Evolutionary conservation across 1,140 invertebrate species (phyloP).

Genomic region (Phocides pigmalion): DNA sequence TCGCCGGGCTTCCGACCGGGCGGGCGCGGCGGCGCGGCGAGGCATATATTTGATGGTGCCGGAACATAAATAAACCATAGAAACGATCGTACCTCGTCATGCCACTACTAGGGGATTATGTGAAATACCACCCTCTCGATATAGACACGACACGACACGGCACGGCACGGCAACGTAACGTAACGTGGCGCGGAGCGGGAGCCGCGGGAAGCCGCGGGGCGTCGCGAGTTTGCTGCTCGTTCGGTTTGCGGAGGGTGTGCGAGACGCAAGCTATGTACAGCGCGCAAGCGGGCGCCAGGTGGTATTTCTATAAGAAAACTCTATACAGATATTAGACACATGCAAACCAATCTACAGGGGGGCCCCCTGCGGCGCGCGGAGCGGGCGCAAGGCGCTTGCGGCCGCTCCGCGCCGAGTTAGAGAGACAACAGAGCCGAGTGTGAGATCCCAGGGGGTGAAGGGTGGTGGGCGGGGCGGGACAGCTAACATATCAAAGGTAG

Average conservation of each 20-base stretch:
- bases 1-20: conserved; percentile 26
- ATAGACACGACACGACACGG: conserved; percentile 24
- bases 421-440: conserved; percentile 42
- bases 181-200: conserved; percentile 22
- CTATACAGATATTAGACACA: conserved; percentile 71
- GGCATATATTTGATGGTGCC: conserved; percentile 48
- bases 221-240: conserved; percentile 60
- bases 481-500: conserved; percentile 61
- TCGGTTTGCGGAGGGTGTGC: conserved; percentile 38
- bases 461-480: conserved; percentile 42
- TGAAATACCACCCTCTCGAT: conserved; percentile 75
- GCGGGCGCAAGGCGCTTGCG: conserved; percentile 49
- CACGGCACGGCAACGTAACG: conserved; percentile 1
- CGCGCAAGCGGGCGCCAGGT: conserved; percentile 54
- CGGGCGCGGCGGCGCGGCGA: conserved; percentile 34
- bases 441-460: conserved; percentile 53
- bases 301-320: conserved; percentile 65
- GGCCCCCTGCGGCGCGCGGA: conserved; percentile 38
- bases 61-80: conserved; percentile 51
- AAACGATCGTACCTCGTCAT: conserved; percentile 58
- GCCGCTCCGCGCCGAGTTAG: conserved; percentile 44
- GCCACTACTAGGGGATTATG: conserved; percentile 70
- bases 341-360: conserved; percentile 60
- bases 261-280: conserved; percentile 40
- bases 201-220: conserved; percentile 14